Evolutionary conservation across 2,888 invertebrate genomes (phyloP).

Genomic region (Hetaerina titia): DNA sequence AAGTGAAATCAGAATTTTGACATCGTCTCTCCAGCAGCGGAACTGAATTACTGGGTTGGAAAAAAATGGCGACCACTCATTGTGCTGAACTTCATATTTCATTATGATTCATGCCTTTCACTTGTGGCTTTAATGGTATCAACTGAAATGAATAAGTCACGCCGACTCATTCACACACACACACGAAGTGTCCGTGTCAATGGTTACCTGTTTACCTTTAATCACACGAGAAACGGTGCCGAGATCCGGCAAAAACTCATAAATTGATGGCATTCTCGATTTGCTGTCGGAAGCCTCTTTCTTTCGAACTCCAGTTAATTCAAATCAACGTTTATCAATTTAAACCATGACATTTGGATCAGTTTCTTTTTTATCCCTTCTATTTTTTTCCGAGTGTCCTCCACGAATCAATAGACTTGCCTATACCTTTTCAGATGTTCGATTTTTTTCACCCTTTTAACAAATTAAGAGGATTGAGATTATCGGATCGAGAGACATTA

Average conservation of each 20-base stretch:
- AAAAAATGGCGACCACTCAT: constrained; percentile 3
- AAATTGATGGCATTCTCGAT: not conserved
- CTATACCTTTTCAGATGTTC: not conserved
- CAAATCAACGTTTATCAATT: not conserved
- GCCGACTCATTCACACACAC: not conserved
- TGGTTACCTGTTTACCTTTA: constrained; percentile 3
- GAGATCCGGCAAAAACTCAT: constrained; percentile 15
- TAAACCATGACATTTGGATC: not conserved
- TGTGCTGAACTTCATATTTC: constrained; percentile 7
- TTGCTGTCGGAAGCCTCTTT: not conserved
- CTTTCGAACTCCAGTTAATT: not conserved
- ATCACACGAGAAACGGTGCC: not conserved
- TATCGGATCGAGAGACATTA: not conserved
- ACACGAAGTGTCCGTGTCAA: not conserved
- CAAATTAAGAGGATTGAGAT: not conserved
- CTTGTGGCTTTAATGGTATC: constrained; percentile 7
- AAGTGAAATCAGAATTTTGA: not conserved
- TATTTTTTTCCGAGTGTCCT: not conserved
- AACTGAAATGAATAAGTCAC: not conserved
- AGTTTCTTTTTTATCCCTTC: not conserved
- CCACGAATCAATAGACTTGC: not conserved
- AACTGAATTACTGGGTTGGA: not conserved
- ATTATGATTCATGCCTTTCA: constrained; percentile 35
- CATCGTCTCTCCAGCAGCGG: not conserved
- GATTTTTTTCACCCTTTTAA: not conserved